Evolutionary conservation across 2,888 invertebrate species (phyloP), one percentile per base, ranked within the genome.

Genomic region (Pseudococcus longispinus): DNA sequence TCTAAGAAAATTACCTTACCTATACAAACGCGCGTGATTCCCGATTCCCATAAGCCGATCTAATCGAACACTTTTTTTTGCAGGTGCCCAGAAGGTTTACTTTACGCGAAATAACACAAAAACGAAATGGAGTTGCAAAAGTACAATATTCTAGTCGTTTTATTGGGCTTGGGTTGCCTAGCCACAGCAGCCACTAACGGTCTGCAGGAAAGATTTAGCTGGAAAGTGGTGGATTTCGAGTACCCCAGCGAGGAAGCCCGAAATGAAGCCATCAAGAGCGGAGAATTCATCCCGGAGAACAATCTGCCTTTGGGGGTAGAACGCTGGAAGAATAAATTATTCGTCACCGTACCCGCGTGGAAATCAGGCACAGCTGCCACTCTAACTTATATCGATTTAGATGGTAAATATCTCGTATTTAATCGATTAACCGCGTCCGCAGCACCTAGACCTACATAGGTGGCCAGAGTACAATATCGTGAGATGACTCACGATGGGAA

Each of bases 281-380:
- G 93, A 70, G 91, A 91, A 83, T 95, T 93, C 90, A 91, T 94
- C 6, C 93, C 92, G 13, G 93, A 91, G 86, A 93, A 95, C 90
- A 95, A 95, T 91, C 91, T 95, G 83, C 94, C 95, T 0, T 91
- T 95, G 83, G 95, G 95, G 15, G 89, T 95, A 88, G 95, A 93
- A 86, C 92, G 93, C 87, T 95, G 95, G 94, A 93, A 92, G 89
- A 92, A 94, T 94, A 91, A 95, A 94, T 88, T 90, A 83, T 90
- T 90, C 89, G 88, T 90, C 46, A 92, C 90, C 93, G 77, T 95
- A 94, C 96, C 96, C 0, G 91, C 96, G 85, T 92, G 96, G 90
- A 92, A 93, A 90, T 91, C 92, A 29, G 95, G 95, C 0, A 94
- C 95, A 0, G 94, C 93, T 11, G 93, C 95, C 9, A 93, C 95